phyloP scores from a whole-genome alignment of 2,797 vertebrate species.

The Anguilla anguilla region DNA sequence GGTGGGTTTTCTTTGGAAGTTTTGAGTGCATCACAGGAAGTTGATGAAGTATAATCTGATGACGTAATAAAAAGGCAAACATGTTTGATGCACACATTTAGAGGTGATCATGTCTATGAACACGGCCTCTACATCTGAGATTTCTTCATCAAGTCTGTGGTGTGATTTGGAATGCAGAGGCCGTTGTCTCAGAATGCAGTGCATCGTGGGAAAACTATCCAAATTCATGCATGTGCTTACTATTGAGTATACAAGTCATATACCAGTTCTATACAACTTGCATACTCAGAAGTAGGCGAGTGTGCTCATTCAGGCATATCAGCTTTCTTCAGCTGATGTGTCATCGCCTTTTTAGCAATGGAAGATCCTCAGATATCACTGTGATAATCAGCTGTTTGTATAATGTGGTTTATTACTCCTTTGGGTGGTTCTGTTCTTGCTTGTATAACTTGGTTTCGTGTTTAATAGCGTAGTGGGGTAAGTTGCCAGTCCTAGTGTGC shows the following conservation, averaged over 20 bases:
- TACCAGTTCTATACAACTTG: too few species aligned
- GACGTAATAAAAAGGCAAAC: conserved; percentile 32
- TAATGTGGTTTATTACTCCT: too few species aligned
- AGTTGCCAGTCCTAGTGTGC: neutral
- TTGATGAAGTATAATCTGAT: neutral
- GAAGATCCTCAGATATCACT: neutral
- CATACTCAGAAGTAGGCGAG: too few species aligned
- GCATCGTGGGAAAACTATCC: neutral
- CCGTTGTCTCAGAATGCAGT: neutral
- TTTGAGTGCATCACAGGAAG: neutral
- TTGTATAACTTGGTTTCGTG: too few species aligned
- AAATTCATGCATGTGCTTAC: too few species aligned
- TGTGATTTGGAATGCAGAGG: neutral
- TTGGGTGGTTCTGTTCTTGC: too few species aligned
- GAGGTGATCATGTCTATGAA: conserved; percentile 35
- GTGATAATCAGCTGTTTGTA: too few species aligned
- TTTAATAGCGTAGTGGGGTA: too few species aligned
- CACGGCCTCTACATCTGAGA: conserved; percentile 13
- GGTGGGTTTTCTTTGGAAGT: neutral
- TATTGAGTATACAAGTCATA: too few species aligned
- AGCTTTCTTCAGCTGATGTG: neutral
- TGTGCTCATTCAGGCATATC: too few species aligned
- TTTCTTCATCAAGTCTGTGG: neutral
- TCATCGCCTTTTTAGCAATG: neutral
- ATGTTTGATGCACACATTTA: conserved; percentile 25